Evolutionary conservation across 2,888 invertebrate genomes (phyloP), one percentile per base, ranked within the genome.

Genomic region (Dryomyza anilis): DNA sequence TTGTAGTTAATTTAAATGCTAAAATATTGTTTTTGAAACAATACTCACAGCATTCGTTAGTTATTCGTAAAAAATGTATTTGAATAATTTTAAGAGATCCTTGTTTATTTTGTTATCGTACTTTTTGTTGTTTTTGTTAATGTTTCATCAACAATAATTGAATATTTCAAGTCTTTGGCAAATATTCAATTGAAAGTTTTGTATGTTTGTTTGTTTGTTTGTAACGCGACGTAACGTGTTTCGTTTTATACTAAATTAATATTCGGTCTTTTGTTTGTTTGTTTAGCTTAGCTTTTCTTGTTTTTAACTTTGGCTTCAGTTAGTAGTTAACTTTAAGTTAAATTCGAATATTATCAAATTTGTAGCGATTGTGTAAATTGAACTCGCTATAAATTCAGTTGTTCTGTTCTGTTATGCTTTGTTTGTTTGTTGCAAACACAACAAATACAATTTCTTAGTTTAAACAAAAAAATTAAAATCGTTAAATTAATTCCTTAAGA

Each of bases 1-100:
- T 80, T 76, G 76, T 75, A 67, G 57, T 69, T 64, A 61, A 63
- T 45, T 65, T 64, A 67, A 64, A 69, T 67, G 66, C 66, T 60
- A 69, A 67, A 68, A 70, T 69, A 70, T 69, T 69, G 70, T 70
- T 69, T 68, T 46, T 43, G 52, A 70, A 70, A 70, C 70, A 70
- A 67, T 67, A 70, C 66, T 70, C 69, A 67, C 67, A 70, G 70
- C 70, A 70, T 70, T 53, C 27, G 43, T 61, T 53, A 60, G 60
- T 60, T 60, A 53, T 53, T 61, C 53, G 43, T 61, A 52, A 61
- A 58, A 43, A 50, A 50, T 61, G 30, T 61, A 56, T 50, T n/a
- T 61, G 60, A 36, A 59, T 61, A 60, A 64, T 52, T 62, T 63
- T 67, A 25, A 61, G 50, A 67, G 64, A 67, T 64, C 67, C 62